Evolutionary conservation across 2,113 vertebrate genomes (phyloP).

Genomic region (Rafetus swinhoei): DNA sequence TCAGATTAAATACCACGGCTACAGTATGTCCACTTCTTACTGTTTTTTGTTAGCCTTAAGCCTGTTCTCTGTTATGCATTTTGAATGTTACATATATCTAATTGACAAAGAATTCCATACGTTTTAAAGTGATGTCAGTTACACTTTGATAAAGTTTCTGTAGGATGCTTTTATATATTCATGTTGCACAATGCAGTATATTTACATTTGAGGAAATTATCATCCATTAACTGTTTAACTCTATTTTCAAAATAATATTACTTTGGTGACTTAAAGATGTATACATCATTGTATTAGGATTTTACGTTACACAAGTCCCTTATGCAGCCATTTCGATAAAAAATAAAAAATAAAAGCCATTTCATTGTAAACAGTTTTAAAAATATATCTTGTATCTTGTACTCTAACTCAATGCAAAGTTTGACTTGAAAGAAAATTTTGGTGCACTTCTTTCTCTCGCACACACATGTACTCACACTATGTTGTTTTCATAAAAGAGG

Average conservation of each 20-base stretch:
- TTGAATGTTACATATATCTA: neutral
- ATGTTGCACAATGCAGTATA: neutral
- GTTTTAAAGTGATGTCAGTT: neutral
- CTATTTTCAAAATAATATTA: neutral
- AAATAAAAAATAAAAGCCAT: slow-evolving; percentile 2
- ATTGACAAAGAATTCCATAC: neutral
- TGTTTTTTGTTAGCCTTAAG: neutral
- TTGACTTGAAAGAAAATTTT: neutral
- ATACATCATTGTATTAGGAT: neutral
- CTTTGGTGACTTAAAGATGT: neutral
- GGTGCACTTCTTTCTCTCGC: neutral
- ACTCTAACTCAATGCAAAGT: neutral
- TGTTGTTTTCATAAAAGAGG: neutral
- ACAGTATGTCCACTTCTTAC: neutral
- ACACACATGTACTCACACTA: neutral
- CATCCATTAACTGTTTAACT: neutral
- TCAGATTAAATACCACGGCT: neutral
- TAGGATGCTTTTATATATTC: neutral
- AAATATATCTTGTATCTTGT: accelerated
- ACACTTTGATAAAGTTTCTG: neutral
- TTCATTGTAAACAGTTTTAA: neutral
- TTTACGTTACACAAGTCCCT: neutral
- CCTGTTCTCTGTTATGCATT: neutral
- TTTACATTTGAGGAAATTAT: slow-evolving; percentile 4
- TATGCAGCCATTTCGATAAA: too few relatives aligned